Conservation (phyloP, 2,797 vertebrate species). For the Euthynnus affinis region DNA sequence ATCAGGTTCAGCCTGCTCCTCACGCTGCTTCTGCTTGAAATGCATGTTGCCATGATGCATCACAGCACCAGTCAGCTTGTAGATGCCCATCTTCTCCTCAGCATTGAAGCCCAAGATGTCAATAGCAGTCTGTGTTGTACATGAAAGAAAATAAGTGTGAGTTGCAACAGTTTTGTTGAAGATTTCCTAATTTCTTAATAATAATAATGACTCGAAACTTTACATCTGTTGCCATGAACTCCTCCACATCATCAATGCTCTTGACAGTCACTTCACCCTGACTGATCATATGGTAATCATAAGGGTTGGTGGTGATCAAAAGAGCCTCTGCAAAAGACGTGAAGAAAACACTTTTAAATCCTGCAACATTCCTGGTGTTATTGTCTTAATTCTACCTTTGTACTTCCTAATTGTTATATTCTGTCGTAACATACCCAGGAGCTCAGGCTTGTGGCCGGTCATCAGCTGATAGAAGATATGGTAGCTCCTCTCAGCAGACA, state of each 20-base stretch:
- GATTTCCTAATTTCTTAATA: no score
- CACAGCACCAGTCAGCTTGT: slow-evolving; percentile 85
- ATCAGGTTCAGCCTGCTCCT: slow-evolving; percentile 90
- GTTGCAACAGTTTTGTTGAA: no score
- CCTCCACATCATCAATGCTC: slow-evolving; percentile 91
- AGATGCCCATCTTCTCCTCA: slow-evolving; percentile 84
- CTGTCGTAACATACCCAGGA: slow-evolving; percentile 68
- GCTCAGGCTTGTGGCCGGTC: slow-evolving; percentile 91
- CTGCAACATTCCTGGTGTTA: no score
- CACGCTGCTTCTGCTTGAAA: slow-evolving; percentile 90
- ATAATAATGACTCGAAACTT: no score
- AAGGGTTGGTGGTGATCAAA: slow-evolving; percentile 92
- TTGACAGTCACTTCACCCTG: slow-evolving; percentile 91
- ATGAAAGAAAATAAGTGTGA: not conserved
- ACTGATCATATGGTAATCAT: slow-evolving; percentile 90
- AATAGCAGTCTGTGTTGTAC: slow-evolving; percentile 10
- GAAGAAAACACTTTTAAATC: not conserved
- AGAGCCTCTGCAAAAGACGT: slow-evolving; percentile 85
- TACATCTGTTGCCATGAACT: slow-evolving; percentile 91
- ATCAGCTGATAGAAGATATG: slow-evolving; percentile 94
- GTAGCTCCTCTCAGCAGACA: slow-evolving; percentile 92
- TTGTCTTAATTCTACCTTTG: not conserved
- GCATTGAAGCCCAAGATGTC: slow-evolving; percentile 82
- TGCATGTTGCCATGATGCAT: slow-evolving; percentile 80
- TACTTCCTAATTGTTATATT: not conserved